These are phyloP conservation scores for Lipophrys pholis DNA, from an alignment of 2,113 vertebrate species.

Conservation along the genomic window DNA sequence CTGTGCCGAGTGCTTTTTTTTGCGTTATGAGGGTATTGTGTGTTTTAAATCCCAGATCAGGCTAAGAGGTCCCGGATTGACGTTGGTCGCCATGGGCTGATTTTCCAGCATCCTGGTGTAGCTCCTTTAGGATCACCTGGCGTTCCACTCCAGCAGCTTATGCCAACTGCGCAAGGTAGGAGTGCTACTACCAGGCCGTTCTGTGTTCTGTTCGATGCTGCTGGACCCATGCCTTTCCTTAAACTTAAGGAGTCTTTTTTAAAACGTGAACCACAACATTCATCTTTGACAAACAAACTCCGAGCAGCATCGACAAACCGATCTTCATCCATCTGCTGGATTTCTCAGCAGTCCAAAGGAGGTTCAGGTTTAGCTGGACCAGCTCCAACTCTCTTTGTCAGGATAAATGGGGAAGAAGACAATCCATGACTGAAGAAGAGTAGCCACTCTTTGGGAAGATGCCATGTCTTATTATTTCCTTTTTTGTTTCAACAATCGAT, in stretches of 20 bases:
- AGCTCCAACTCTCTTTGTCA: conserved; percentile 66
- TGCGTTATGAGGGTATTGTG: conserved; percentile 89
- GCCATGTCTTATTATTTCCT: conserved; percentile 78
- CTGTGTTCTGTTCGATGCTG: conserved; percentile 81
- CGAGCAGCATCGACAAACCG: conserved; percentile 72
- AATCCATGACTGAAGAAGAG: conserved; percentile 78
- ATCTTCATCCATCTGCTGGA: conserved; percentile 72
- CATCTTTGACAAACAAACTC: conserved; percentile 74
- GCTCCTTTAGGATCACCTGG: conserved; percentile 91
- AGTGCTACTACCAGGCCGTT: conserved; percentile 84
- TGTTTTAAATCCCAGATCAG: conserved; percentile 97
- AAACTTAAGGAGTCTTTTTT: conserved; percentile 55
- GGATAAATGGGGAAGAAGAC: conserved; percentile 77
- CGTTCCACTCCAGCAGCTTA: conserved; percentile 99
- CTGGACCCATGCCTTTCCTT: conserved; percentile 67
- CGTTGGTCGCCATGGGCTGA: conserved; percentile 98
- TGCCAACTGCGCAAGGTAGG: conserved; percentile 99
- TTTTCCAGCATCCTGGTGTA: conserved; percentile 99
- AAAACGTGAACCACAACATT: conserved; percentile 58
- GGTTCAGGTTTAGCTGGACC: conserved; percentile 75
- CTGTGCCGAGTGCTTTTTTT: conserved; percentile 82
- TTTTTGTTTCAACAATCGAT: conserved; percentile 67
- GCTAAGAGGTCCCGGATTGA: conserved; percentile 99
- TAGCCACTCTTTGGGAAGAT: conserved; percentile 80
- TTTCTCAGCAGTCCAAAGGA: conserved; percentile 71